phyloP scores from a whole-genome alignment of 2,797 vertebrate species.

The Artibeus jamaicensis region DNA sequence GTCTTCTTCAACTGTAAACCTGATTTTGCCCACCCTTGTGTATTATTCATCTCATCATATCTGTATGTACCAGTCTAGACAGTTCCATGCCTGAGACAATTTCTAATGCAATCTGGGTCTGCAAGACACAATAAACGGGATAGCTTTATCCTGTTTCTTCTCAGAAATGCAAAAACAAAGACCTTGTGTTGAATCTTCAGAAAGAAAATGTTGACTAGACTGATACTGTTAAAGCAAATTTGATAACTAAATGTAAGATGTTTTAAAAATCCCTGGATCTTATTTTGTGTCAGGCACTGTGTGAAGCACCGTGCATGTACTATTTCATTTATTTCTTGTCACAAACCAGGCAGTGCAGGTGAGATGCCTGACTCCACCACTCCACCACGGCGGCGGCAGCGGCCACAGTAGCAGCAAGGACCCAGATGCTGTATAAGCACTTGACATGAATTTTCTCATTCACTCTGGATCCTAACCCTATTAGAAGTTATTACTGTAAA shows the following conservation, averaged over 20 bases:
- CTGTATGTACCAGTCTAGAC: background rate
- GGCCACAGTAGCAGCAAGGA: background rate
- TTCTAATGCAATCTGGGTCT: slow-evolving; percentile 17
- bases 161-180: background rate
- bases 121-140: background rate
- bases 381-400: too few species aligned
- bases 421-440: background rate
- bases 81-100: background rate
- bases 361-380: background rate
- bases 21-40: background rate
- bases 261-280: background rate
- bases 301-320: background rate
- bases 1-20: background rate
- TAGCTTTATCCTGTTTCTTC: background rate
- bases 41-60: background rate
- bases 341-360: background rate
- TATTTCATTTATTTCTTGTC: slow-evolving; percentile 22
- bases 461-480: background rate
- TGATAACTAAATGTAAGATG: background rate
- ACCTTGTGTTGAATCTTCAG: background rate
- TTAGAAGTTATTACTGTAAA: background rate
- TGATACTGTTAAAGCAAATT: background rate
- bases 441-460: background rate
- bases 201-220: slow-evolving; percentile 31
- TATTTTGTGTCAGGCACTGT: background rate